These are phyloP conservation scores for Drosophila cognata DNA, from an alignment of 2,888 invertebrate genomes.

Conservation along the genomic window DNA sequence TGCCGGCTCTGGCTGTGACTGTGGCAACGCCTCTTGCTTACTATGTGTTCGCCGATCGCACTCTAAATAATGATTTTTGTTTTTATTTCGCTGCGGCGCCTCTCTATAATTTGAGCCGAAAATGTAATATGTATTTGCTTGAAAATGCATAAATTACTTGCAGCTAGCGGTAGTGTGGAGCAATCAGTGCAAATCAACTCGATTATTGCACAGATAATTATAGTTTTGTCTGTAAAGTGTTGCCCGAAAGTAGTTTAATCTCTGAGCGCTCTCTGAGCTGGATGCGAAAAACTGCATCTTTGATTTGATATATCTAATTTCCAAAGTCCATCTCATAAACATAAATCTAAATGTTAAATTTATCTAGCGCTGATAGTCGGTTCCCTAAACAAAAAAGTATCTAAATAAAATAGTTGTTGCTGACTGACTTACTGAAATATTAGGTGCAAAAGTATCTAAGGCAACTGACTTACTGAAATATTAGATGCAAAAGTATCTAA, in stretches of 20 bases:
- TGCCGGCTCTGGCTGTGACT: slow-evolving; percentile 27
- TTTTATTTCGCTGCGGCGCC: slow-evolving; percentile 31
- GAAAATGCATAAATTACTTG: slow-evolving; percentile 12
- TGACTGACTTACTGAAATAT: background rate
- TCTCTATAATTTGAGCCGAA: slow-evolving; percentile 36
- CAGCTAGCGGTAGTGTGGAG: slow-evolving; percentile 2
- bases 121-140: slow-evolving; percentile 34
- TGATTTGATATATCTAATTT: background rate
- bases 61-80: slow-evolving; percentile 60
- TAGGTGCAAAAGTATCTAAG: too few species aligned
- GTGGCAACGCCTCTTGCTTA: slow-evolving; percentile 54
- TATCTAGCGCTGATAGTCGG: background rate
- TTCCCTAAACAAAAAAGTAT: background rate
- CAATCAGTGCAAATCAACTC: background rate
- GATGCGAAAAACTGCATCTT: background rate
- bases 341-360: background rate
- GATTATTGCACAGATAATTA: background rate
- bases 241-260: background rate
- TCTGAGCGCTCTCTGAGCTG: background rate
- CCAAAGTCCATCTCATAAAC: background rate
- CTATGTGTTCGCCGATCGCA: slow-evolving; percentile 37
- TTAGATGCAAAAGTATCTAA: background rate
- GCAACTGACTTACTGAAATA: background rate
- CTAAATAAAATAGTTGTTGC: background rate
- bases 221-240: background rate